Evolutionary conservation across 2,888 invertebrate genomes (phyloP).

Genomic region (Thera obeliscata): DNA sequence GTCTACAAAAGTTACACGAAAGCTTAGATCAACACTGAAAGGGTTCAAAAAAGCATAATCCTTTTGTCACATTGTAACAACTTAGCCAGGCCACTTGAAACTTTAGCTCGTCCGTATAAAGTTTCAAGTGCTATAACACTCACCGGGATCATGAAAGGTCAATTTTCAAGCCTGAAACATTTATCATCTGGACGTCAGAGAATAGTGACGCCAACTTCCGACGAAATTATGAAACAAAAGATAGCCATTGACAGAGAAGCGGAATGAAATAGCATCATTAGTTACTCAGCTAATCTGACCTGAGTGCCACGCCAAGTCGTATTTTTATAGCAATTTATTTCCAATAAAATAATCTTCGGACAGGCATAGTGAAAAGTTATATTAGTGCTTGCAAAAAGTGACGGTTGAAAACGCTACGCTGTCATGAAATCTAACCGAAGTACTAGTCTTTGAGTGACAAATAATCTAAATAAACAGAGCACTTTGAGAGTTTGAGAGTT

Average conservation of each 20-base stretch:
- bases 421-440: too few relatives aligned
- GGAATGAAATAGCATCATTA: too few relatives aligned
- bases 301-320: too few relatives aligned
- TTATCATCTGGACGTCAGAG: conserved; percentile 30
- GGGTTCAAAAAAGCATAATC: conserved; percentile 8
- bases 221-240: not conserved
- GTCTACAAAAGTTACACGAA: not conserved
- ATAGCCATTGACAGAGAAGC: not conserved
- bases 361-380: too few relatives aligned
- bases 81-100: conserved; percentile 18
- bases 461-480: too few relatives aligned
- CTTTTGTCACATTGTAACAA: conserved; percentile 9
- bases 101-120: conserved; percentile 17
- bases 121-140: conserved; percentile 21
- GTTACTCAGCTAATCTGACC: too few relatives aligned
- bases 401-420: too few relatives aligned
- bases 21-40: not conserved
- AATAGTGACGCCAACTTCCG: not conserved
- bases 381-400: too few relatives aligned
- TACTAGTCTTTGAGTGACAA: too few relatives aligned
- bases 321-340: too few relatives aligned
- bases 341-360: too few relatives aligned
- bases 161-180: conserved; percentile 24
- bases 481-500: too few relatives aligned
- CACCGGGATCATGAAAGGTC: conserved; percentile 22